Evolutionary conservation across 92 coral and sea anemone species (phyloP), one percentile per base, ranked within the genome.

Genomic region (Porites cylindrica): DNA sequence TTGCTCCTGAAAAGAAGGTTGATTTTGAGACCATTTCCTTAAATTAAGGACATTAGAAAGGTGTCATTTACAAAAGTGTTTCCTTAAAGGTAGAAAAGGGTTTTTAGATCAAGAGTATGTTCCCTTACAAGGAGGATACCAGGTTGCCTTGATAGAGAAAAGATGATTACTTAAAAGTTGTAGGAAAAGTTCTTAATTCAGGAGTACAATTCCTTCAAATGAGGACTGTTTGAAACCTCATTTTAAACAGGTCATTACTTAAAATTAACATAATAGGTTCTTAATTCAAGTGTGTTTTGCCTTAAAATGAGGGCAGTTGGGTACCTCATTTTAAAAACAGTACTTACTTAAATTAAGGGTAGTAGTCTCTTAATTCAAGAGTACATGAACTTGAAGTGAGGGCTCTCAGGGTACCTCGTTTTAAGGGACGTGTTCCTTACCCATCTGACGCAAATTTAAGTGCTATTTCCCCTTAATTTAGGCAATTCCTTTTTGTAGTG

Each of bases 401-500:
- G 74, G 29, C 52, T 29, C 26, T 32, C 74, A 52, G 61, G 11
- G 78, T 74, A 52, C 56, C 78, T 74, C 47, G 10, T n/a, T 51
- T 43, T 17, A 74, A 74, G 78, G 78, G 29, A 74, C 16, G 29
- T 43, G 26, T 52, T 43, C 56, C 32, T 74, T 74, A 51, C 10
- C 78, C 20, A 51, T 51, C 78, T 74, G 56, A 43, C 78, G 29
- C 56, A 43, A 51, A 52, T n/a, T 51, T 74, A 6, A 51, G 79
- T 20, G 9, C 13, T 18, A 19, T 75, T 75, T 52, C 58, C 81
- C 51, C 67, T 77, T 60, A 24, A 77, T 13, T 60, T 61, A 77
- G 17, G 81, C 32, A 17, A 77, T 60, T 61, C 10, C 56, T 77
- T 54, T 59, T 47, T 72, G 52, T 69, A 72, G 77, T 51, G 24